Conservation (phyloP, 2,797 vertebrate species). For the Oreochromis mossambicus region DNA sequence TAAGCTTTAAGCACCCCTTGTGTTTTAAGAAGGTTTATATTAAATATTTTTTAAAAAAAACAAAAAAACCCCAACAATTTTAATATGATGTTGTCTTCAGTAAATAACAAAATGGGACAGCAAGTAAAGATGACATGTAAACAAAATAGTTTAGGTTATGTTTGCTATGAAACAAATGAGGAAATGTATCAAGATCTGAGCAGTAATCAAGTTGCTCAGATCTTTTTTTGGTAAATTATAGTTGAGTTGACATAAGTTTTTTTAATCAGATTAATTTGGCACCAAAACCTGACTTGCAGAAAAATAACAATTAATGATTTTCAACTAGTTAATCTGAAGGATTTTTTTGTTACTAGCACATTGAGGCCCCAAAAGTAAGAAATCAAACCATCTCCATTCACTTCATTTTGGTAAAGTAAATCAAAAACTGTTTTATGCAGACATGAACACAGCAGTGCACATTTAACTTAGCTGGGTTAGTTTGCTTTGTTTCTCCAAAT, state of each 20-base stretch:
- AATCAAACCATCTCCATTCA: neutral
- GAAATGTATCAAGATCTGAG: neutral
- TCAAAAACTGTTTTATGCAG: neutral
- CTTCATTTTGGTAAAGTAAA: neutral
- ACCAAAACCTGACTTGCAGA: neutral
- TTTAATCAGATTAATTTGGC: neutral
- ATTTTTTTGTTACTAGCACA: neutral
- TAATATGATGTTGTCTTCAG: neutral
- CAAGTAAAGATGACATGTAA: neutral
- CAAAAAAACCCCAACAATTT: accelerated
- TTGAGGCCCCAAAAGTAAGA: neutral
- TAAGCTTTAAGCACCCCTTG: neutral
- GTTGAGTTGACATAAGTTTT: too few relatives aligned
- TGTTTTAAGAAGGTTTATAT: neutral
- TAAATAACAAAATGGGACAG: neutral
- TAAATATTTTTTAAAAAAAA: neutral
- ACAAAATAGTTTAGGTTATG: neutral
- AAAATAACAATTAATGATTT: neutral
- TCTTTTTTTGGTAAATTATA: neutral
- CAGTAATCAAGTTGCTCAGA: neutral
- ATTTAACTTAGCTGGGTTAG: neutral
- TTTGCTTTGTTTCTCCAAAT: neutral
- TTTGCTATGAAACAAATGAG: neutral
- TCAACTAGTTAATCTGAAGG: neutral
- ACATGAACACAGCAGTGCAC: neutral